Evolutionary conservation across 2,797 vertebrate genomes (phyloP).

Genomic region (Graptemys geographica): DNA sequence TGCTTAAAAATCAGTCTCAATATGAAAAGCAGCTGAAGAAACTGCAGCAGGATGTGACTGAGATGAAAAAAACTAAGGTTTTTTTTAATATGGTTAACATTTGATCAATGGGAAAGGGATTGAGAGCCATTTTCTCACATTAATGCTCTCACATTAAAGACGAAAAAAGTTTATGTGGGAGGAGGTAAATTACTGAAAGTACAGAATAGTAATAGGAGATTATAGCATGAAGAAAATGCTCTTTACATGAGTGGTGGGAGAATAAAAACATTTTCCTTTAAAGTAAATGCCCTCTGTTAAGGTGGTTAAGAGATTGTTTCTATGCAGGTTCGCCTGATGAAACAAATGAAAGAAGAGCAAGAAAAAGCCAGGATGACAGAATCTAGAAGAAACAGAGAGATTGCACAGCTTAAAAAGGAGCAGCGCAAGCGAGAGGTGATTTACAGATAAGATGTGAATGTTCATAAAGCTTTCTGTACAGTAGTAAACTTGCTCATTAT

Average conservation of each 20-base stretch:
- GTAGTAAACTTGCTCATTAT: background rate
- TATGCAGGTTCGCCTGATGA: constrained; percentile 93
- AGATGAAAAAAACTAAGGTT: constrained; percentile 99
- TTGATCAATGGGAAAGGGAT: background rate
- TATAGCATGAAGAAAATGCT: background rate
- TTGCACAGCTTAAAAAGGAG: constrained; percentile 95
- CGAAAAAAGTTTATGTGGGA: background rate
- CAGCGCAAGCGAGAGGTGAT: constrained; percentile 94
- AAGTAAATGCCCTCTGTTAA: constrained; percentile 1
- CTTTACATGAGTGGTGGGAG: rapidly evolving
- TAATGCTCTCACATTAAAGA: background rate
- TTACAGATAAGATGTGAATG: background rate
- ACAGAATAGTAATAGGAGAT: background rate
- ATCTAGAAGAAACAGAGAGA: constrained; percentile 92
- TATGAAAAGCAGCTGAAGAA: constrained; percentile 98
- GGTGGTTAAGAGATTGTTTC: background rate
- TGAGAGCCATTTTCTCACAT: background rate
- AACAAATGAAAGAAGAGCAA: constrained; percentile 99
- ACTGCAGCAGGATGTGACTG: constrained; percentile 93
- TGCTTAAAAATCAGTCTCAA: constrained; percentile 97
- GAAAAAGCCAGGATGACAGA: constrained; percentile 91
- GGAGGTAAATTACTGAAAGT: background rate
- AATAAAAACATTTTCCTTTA: background rate
- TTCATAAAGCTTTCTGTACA: background rate
- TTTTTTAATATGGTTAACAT: background rate